Percentiles rank a stretch among this genome's conserved stretches.
Conservation (phyloP, 2,888 invertebrate genomes). For the Acronicta leporina region DNA sequence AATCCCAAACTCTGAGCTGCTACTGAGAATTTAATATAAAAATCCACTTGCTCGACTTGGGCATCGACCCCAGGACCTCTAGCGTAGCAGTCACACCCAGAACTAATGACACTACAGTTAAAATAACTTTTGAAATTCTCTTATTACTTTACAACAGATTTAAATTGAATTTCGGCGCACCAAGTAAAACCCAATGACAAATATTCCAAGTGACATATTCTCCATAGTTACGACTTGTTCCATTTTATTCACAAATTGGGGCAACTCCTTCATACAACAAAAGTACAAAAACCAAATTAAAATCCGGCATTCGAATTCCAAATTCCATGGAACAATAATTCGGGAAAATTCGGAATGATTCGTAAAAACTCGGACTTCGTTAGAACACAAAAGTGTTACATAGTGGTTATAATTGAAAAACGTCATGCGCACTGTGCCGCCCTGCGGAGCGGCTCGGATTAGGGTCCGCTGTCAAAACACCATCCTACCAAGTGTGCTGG, state of each 20-base stretch:
- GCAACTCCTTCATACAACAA: slow-evolving; percentile 7
- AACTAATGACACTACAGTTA: too few relatives aligned
- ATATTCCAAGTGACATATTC: background rate
- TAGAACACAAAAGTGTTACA: slow-evolving; percentile 76
- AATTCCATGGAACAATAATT: slow-evolving; percentile 20
- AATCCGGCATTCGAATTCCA: slow-evolving; percentile 9
- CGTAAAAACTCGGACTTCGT: slow-evolving; percentile 24
- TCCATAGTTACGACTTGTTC: slow-evolving; percentile 2
- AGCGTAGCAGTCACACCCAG: too few relatives aligned
- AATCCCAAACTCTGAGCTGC: too few relatives aligned
- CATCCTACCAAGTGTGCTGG: slow-evolving; percentile 57
- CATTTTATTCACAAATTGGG: slow-evolving; percentile 21
- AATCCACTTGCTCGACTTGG: too few relatives aligned
- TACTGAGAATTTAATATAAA: too few relatives aligned
- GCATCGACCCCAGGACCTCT: too few relatives aligned
- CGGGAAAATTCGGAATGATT: slow-evolving; percentile 27
- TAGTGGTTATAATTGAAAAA: slow-evolving; percentile 81
- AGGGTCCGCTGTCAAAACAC: slow-evolving; percentile 83
- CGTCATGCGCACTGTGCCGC: slow-evolving; percentile 80
- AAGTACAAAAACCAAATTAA: slow-evolving; percentile 15
- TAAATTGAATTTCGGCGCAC: too few relatives aligned
- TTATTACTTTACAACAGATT: too few relatives aligned
- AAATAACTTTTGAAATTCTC: too few relatives aligned
- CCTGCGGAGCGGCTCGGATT: slow-evolving; percentile 80
- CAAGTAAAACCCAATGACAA: background rate